Percentiles rank a stretch among this genome's conserved stretches.
phyloP scores from a whole-genome alignment of 2,888 invertebrate genomes.

The Beris morrisii region DNA sequence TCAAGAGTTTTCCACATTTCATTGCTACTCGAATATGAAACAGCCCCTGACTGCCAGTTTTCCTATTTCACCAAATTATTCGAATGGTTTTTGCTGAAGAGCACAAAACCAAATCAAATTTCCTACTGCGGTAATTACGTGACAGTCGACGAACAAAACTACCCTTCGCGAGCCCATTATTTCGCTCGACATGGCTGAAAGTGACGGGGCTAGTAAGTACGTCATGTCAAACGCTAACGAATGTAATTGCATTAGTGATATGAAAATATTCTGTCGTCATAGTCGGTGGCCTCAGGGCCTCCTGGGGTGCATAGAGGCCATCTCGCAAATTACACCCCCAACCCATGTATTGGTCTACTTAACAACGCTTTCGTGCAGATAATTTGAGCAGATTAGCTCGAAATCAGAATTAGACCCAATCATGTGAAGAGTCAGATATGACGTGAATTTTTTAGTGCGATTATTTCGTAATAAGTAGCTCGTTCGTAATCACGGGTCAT shows the following conservation, averaged over 20 bases:
- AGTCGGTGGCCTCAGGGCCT: constrained; percentile 6
- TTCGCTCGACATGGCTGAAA: constrained; percentile 16
- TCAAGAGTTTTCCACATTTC: constrained; percentile 2
- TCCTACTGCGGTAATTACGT: constrained; percentile 38
- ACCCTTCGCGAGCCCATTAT: constrained; percentile 32
- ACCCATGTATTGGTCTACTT: constrained; percentile 17
- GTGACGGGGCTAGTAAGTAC: constrained; percentile 4
- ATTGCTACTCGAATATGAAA: not conserved
- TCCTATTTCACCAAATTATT: not conserved
- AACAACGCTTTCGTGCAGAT: constrained; percentile 32
- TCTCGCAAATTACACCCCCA: not conserved
- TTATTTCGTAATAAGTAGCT: constrained; percentile 18
- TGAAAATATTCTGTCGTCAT: constrained; percentile 36
- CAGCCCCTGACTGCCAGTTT: constrained; percentile 5
- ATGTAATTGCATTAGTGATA: constrained; percentile 38
- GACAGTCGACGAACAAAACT: constrained; percentile 35
- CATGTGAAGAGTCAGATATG: constrained; percentile 12
- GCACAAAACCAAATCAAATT: constrained; percentile 35
- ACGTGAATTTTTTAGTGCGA: constrained; percentile 32
- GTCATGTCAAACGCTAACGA: constrained; percentile 36
- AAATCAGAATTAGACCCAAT: constrained; percentile 35
- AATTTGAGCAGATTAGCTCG: constrained; percentile 30
- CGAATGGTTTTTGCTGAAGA: constrained; percentile 21
- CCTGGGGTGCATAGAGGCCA: constrained; percentile 10
- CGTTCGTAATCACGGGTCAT: no score